Conservation (phyloP, 2,888 invertebrate genomes). For the Sesia apiformis region DNA sequence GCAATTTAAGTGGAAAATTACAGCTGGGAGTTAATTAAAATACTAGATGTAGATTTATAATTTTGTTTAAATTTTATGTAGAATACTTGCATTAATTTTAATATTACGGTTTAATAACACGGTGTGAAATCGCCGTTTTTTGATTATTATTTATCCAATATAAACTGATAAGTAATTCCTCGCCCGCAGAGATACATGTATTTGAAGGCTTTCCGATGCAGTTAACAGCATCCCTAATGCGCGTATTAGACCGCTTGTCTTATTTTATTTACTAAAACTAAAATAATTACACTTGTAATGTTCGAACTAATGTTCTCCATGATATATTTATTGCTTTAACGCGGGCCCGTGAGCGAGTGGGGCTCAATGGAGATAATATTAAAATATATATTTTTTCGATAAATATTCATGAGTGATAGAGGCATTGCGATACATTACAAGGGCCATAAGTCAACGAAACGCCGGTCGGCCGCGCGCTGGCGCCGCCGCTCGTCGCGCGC, state of each 20-base stretch:
- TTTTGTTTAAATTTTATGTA: no score
- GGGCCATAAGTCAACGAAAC: conserved; percentile 65
- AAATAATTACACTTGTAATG: conserved; percentile 50
- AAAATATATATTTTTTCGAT: conserved; percentile 53
- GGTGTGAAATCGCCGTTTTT: conserved; percentile 17
- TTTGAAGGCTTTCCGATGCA: conserved; percentile 26
- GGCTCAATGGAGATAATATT: conserved; percentile 39
- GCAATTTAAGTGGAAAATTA: no score
- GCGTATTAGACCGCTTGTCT: conserved; percentile 45
- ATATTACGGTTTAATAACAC: conserved; percentile 10
- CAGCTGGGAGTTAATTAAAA: no score
- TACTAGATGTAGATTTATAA: no score
- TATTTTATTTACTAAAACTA: conserved; percentile 47
- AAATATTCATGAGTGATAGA: conserved; percentile 73
- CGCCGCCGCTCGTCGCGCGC: conserved; percentile 20
- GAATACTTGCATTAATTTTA: no score
- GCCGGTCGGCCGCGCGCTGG: conserved; percentile 31
- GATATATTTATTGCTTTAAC: conserved; percentile 60
- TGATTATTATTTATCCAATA: no score
- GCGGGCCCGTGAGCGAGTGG: conserved; percentile 32
- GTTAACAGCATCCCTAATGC: conserved; percentile 49
- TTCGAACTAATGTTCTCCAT: conserved; percentile 32
- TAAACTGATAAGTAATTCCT: conserved; percentile 25
- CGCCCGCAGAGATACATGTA: conserved; percentile 37
- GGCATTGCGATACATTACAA: conserved; percentile 66